These are phyloP conservation scores for Gallirallus australis DNA, from an alignment of 2,797 vertebrate genomes.

Conservation along the genomic window DNA sequence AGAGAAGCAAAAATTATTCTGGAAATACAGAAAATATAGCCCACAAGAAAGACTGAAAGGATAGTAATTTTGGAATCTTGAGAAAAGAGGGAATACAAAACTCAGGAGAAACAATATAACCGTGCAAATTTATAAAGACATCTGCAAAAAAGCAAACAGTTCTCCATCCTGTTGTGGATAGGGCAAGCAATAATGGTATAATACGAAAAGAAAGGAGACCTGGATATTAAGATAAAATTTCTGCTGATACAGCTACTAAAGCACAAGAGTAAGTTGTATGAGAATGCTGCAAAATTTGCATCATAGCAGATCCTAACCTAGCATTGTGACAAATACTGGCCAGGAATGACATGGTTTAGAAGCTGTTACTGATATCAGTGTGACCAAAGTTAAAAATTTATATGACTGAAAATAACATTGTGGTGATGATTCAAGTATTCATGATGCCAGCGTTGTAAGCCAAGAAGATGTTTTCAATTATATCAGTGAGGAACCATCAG, in stretches of 20 bases:
- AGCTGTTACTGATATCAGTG: neutral
- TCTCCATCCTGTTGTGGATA: neutral
- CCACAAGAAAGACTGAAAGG: neutral
- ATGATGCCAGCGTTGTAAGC: neutral
- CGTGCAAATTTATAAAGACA: neutral
- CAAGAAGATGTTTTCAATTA: neutral
- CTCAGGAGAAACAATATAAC: neutral
- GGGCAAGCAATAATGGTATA: neutral
- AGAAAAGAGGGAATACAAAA: neutral
- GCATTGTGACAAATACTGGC: neutral
- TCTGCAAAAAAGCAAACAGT: accelerated
- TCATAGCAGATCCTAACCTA: neutral
- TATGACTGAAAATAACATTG: neutral
- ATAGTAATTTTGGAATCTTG: neutral
- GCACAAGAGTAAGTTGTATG: neutral
- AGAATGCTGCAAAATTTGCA: neutral
- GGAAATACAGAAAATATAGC: neutral
- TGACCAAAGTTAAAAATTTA: neutral
- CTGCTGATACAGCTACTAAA: neutral
- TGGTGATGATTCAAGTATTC: neutral
- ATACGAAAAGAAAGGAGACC: neutral
- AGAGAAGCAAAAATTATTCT: neutral
- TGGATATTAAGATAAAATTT: neutral
- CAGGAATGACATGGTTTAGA: neutral
- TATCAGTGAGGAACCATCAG: neutral